Evolutionary conservation across 1,140 invertebrate species (phyloP).

Genomic region (Phenacoccus solenopsis): DNA sequence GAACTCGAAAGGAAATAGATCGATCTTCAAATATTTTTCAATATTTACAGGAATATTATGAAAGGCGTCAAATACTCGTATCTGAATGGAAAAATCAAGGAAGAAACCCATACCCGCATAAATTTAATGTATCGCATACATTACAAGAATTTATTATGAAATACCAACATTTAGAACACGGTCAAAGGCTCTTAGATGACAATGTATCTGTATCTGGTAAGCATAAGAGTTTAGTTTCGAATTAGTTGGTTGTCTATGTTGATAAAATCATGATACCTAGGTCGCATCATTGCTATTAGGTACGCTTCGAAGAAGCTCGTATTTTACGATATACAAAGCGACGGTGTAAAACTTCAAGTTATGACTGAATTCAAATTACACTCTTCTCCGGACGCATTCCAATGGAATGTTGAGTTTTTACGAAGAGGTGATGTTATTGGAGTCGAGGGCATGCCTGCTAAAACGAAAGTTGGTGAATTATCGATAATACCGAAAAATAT

Average conservation of each 20-base stretch:
- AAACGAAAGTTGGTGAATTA: constrained; percentile 96
- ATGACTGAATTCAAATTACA: constrained; percentile 77
- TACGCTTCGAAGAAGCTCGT: constrained; percentile 87
- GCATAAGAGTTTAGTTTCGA: neutral
- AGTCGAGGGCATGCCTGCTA: constrained; percentile 74
- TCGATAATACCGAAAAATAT: constrained; percentile 82
- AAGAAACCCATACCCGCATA: constrained; percentile 95
- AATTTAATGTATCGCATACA: constrained; percentile 86
- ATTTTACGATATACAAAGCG: constrained; percentile 95
- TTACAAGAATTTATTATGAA: constrained; percentile 81
- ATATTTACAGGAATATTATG: constrained; percentile 67
- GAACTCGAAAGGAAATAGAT: too few species aligned
- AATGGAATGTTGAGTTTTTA: constrained; percentile 64
- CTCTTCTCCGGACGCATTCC: constrained; percentile 57
- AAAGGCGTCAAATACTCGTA: constrained; percentile 61
- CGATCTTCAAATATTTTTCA: neutral
- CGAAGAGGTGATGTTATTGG: constrained; percentile 94
- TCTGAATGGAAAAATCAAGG: constrained; percentile 59
- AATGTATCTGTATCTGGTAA: constrained; percentile 62
- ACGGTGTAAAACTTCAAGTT: constrained; percentile 84
- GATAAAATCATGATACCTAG: constrained; percentile 32
- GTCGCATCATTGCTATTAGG: constrained; percentile 87
- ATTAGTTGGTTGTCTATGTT: neutral
- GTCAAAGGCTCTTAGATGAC: constrained; percentile 57
- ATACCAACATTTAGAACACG: constrained; percentile 55